Evolutionary conservation across 2,113 vertebrate genomes (phyloP).

Genomic region (Menura novaehollandiae): DNA sequence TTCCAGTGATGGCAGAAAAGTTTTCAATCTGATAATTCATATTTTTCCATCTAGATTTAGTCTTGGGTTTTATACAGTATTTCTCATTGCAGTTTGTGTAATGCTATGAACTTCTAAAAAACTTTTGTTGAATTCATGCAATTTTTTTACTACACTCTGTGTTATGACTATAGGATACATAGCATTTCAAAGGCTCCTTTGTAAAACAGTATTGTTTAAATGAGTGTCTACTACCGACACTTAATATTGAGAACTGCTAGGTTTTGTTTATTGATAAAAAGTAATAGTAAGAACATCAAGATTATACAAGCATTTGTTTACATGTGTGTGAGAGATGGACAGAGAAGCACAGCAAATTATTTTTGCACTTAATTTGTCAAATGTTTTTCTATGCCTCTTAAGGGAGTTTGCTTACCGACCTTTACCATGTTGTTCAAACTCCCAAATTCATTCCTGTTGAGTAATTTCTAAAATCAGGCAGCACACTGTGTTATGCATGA

Average conservation of each 20-base stretch:
- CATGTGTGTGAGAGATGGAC: background rate
- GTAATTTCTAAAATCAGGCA: conserved; percentile 58
- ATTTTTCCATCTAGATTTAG: background rate
- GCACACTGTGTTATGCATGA: conserved; percentile 19
- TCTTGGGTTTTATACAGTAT: background rate
- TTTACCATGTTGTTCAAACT: conserved; percentile 31
- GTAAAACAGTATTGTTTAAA: background rate
- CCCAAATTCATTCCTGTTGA: conserved; percentile 49
- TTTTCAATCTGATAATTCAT: background rate
- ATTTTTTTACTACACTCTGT: background rate
- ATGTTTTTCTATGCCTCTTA: conserved; percentile 45
- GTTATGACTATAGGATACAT: background rate
- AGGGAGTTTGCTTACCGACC: conserved; percentile 42
- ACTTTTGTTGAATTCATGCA: background rate
- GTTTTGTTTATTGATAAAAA: background rate
- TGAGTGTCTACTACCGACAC: background rate
- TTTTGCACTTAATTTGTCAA: conserved; percentile 20
- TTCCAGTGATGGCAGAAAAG: background rate
- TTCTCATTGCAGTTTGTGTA: background rate
- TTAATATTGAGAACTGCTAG: background rate
- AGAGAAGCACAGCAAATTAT: background rate
- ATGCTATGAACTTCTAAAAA: background rate
- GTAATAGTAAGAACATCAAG: background rate
- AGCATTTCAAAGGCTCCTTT: background rate
- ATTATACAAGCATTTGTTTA: background rate